Conservation (phyloP, 37 sponge, comb jelly and placozoan genomes). For the Spongilla lacustris region DNA sequence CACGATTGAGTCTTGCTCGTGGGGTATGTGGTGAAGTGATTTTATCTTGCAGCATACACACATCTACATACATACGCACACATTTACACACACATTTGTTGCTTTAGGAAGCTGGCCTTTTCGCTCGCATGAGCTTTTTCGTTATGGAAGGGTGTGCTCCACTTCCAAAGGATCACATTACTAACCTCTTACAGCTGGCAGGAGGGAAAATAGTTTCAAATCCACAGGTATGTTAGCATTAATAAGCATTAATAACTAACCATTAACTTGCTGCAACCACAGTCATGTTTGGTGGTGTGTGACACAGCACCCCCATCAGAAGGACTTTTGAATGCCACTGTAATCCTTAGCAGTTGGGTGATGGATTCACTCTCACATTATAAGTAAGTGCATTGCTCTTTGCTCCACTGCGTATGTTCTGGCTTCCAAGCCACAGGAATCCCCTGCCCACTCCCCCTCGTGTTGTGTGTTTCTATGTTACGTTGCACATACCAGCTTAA, state of each 20-base stretch:
- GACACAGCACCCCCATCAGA: background rate
- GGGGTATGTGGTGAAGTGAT: background rate
- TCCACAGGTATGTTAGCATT: background rate
- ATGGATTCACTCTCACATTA: constrained; percentile 1
- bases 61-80: too few relatives aligned
- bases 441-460: background rate
- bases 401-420: background rate
- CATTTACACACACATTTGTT: background rate
- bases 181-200: constrained; percentile 3
- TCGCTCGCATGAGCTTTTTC: background rate
- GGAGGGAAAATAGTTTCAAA: background rate
- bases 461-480: background rate
- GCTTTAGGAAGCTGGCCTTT: constrained; percentile 4
- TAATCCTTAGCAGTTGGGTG: background rate
- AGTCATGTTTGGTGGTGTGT: background rate
- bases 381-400: background rate
- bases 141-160: background rate
- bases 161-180: constrained; percentile 9
- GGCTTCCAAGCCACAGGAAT: background rate
- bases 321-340: background rate
- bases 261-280: background rate
- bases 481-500: background rate
- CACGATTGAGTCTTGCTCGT: background rate
- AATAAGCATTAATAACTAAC: background rate
- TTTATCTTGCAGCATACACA: too few relatives aligned